Percentiles rank a stretch among this genome's conserved stretches.
Conservation (phyloP, 2,797 vertebrate genomes). For the Galago senegalensis region DNA sequence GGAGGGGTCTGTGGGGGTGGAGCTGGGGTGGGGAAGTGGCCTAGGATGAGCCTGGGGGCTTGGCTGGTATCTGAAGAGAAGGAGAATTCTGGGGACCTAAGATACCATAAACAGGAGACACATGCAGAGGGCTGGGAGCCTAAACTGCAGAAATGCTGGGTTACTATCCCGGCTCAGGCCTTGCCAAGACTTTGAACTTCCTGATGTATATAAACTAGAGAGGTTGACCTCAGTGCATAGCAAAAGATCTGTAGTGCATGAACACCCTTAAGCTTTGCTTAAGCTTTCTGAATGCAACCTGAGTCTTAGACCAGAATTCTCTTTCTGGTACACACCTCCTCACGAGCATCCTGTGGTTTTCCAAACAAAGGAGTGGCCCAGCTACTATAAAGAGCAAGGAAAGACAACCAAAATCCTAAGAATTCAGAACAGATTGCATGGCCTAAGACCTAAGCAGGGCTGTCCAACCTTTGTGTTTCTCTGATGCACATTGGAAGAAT, state of each 20-base stretch:
- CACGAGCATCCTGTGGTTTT: neutral
- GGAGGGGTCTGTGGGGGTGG: rapidly evolving
- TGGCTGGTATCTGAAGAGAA: neutral
- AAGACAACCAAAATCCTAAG: neutral
- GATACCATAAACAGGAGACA: neutral
- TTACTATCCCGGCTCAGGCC: neutral
- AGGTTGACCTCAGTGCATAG: neutral
- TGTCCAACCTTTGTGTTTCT: no score
- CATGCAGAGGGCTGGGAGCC: no score
- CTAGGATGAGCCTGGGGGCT: neutral
- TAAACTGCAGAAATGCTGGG: neutral
- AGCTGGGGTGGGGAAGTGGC: neutral
- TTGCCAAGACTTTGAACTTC: no score
- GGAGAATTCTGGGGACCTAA: neutral
- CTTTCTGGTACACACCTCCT: neutral
- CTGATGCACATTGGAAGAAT: no score
- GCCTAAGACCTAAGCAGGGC: no score
- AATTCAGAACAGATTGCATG: neutral
- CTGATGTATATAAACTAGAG: neutral
- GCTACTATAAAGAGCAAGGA: neutral
- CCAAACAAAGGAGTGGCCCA: neutral
- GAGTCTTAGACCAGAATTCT: neutral
- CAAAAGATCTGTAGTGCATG: rapidly evolving
- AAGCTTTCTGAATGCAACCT: neutral
- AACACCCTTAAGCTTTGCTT: neutral